Conservation (phyloP, 64 coral and sea anemone genomes). For the Platygyra sinensis region DNA sequence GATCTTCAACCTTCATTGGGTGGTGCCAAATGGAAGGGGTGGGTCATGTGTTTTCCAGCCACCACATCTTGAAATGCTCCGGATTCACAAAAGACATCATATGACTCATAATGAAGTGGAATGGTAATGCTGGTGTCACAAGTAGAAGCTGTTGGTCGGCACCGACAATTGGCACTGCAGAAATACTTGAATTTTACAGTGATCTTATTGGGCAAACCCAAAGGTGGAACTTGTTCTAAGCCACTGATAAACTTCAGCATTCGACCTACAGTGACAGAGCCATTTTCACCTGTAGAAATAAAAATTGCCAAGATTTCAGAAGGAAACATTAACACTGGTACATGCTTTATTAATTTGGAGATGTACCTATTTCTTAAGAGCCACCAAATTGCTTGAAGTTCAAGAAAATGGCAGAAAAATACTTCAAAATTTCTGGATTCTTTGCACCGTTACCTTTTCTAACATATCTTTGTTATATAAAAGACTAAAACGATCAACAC, state of each 20-base stretch:
- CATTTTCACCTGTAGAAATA: slow-evolving; percentile 1
- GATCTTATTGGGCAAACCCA: slow-evolving; percentile 32
- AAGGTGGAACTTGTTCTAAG: slow-evolving; percentile 30
- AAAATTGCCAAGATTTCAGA: not conserved
- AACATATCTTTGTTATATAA: too few species aligned
- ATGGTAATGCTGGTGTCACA: slow-evolving; percentile 67
- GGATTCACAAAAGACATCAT: slow-evolving; percentile 21
- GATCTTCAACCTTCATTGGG: too few species aligned
- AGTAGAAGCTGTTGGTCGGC: slow-evolving; percentile 63
- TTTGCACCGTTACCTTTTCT: too few species aligned
- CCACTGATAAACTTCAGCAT: slow-evolving; percentile 63
- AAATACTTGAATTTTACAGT: slow-evolving; percentile 64
- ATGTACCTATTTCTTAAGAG: too few species aligned
- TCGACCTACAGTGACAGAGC: not conserved
- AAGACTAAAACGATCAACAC: too few species aligned
- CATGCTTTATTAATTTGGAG: too few species aligned
- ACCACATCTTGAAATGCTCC: too few species aligned
- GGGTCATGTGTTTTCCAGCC: too few species aligned
- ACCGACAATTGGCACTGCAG: slow-evolving; percentile 44
- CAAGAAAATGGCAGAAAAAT: too few species aligned
- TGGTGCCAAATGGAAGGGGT: too few species aligned
- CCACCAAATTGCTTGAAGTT: too few species aligned
- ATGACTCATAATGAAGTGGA: slow-evolving; percentile 57
- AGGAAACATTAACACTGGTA: not conserved
- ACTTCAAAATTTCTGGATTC: too few species aligned